Conservation (phyloP, 92 coral and sea anemone genomes). For the Isaurus tuberculatus region DNA sequence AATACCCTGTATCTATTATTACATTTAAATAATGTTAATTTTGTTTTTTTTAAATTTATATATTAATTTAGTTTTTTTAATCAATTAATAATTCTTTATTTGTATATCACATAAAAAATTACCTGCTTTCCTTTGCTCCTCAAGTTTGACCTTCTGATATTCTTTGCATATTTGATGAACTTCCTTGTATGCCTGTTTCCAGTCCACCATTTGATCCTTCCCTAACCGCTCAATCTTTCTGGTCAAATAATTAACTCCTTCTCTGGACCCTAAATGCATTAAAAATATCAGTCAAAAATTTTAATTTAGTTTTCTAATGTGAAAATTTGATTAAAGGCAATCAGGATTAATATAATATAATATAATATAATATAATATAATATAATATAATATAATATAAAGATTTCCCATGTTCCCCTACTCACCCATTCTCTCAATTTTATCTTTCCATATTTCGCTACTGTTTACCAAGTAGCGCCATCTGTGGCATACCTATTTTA, state of each 20-base stretch:
- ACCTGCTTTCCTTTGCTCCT: conserved; percentile 29
- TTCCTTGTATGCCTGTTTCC: conserved; percentile 97
- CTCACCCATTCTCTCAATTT: conserved; percentile 80
- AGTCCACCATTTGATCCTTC: conserved; percentile 79
- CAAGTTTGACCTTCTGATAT: conserved; percentile 42
- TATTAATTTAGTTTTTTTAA: too few relatives aligned
- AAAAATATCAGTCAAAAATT: neutral
- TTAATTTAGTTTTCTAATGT: too few relatives aligned
- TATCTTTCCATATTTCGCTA: conserved; percentile 75
- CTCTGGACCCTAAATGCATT: conserved; percentile 60
- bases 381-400: too few relatives aligned
- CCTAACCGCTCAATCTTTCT: conserved; percentile 77
- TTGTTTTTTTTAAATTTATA: too few relatives aligned
- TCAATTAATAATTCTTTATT: too few relatives aligned
- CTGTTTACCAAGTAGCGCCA: conserved; percentile 89
- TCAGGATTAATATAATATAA: too few relatives aligned
- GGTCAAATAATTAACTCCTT: conserved; percentile 73
- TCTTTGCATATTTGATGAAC: conserved; percentile 60
- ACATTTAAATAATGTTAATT: too few relatives aligned
- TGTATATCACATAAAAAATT: neutral
- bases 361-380: too few relatives aligned
- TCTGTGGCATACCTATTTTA: conserved; percentile 79
- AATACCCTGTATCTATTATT: too few relatives aligned
- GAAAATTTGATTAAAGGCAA: too few relatives aligned
- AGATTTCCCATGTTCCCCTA: too few relatives aligned